These are phyloP conservation scores for Drosophila pseudotalamancana DNA, from an alignment of 2,888 invertebrate genomes.

Conservation along the genomic window DNA sequence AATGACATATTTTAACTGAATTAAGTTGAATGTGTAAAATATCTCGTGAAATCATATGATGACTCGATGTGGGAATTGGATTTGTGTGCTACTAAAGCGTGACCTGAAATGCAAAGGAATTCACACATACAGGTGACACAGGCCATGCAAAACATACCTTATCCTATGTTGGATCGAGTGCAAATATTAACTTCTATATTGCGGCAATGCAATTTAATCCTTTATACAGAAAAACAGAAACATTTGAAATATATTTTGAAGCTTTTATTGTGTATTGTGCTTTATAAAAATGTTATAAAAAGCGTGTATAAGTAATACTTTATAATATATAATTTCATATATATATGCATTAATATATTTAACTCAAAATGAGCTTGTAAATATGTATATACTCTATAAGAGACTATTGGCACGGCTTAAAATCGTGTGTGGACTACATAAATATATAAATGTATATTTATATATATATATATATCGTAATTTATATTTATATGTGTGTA, in stretches of 20 bases:
- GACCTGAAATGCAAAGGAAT: too few species aligned
- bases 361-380: slow-evolving; percentile 15
- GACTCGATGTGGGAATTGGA: too few species aligned
- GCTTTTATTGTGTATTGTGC: slow-evolving; percentile 39
- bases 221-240: too few species aligned
- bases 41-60: too few species aligned
- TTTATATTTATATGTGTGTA: slow-evolving; percentile 7
- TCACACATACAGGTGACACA: too few species aligned
- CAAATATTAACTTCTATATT: too few species aligned
- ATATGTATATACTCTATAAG: not conserved
- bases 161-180: too few species aligned
- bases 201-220: too few species aligned
- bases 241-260: slow-evolving; percentile 12
- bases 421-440: slow-evolving; percentile 4
- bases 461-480: slow-evolving; percentile 10
- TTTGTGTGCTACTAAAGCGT: too few species aligned
- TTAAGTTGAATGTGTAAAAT: too few species aligned
- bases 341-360: not conserved
- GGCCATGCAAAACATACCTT: too few species aligned
- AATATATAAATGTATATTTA: slow-evolving; percentile 18
- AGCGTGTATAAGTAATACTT: slow-evolving; percentile 31
- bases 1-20: too few species aligned
- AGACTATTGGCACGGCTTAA: slow-evolving; percentile 28
- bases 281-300: slow-evolving; percentile 39
- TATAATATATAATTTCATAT: slow-evolving; percentile 4